phyloP scores from a whole-genome alignment of 2,797 vertebrate genomes.

The Eupleurogrammus muticus region DNA sequence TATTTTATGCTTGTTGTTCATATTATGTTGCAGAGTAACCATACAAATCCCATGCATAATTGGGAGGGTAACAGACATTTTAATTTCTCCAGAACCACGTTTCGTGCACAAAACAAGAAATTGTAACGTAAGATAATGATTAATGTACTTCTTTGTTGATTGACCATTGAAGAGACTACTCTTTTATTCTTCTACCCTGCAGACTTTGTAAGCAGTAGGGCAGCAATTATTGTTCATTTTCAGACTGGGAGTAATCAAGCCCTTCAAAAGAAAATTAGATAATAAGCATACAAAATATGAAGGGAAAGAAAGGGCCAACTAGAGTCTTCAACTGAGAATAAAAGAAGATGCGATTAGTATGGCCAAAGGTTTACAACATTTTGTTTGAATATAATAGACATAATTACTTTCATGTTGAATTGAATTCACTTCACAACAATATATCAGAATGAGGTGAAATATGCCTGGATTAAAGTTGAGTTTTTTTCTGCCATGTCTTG shows the following conservation, averaged over 20 bases:
- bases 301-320: conserved; percentile 79
- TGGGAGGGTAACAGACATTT: conserved; percentile 72
- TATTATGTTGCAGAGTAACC: conserved; percentile 70
- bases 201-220: conserved; percentile 81
- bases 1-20: conserved; percentile 79
- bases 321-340: conserved; percentile 79
- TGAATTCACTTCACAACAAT: conserved; percentile 81
- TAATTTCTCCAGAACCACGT: conserved; percentile 67
- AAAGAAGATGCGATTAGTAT: conserved; percentile 84
- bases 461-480: conserved; percentile 73
- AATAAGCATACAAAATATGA: conserved; percentile 85
- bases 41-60: conserved; percentile 64
- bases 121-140: conserved; percentile 76
- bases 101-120: conserved; percentile 74
- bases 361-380: conserved; percentile 85
- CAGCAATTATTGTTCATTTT: conserved; percentile 87
- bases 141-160: conserved; percentile 83
- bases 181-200: conserved; percentile 67
- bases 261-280: conserved; percentile 84
- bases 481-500: conserved; percentile 45
- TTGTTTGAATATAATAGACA: conserved; percentile 85
- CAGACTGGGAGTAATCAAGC: conserved; percentile 80
- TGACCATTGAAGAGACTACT: conserved; percentile 78
- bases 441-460: conserved; percentile 81
- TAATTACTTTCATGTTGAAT: conserved; percentile 84